These are phyloP conservation scores for Callionymus lyra DNA, from an alignment of 2,113 vertebrate genomes.

Conservation along the genomic window DNA sequence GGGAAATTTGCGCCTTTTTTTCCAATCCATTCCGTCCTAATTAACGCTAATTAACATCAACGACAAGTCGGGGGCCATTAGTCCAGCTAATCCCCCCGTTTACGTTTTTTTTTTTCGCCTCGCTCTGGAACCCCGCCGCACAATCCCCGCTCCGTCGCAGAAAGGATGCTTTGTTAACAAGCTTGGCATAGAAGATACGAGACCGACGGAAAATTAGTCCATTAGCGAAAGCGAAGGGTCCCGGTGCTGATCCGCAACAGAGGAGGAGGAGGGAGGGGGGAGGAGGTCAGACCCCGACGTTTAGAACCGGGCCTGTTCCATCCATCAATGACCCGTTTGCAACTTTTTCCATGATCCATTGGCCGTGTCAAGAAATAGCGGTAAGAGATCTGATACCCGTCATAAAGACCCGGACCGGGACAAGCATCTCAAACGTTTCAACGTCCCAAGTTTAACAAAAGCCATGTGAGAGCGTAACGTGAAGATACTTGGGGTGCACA, in stretches of 20 bases:
- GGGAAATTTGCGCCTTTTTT: too few species aligned
- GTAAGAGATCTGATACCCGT: conserved; percentile 29
- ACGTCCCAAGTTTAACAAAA: not conserved
- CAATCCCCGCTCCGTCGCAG: conserved; percentile 54
- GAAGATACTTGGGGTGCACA: conserved; percentile 3
- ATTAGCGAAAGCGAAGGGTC: conserved; percentile 50
- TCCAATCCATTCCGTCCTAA: too few species aligned
- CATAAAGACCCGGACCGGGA: conserved; percentile 27
- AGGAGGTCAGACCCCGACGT: conserved; percentile 33
- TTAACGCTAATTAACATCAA: conserved; percentile 74
- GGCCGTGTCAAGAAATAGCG: conserved; percentile 17
- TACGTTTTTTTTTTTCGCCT: conserved; percentile 55
- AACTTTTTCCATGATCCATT: conserved; percentile 36
- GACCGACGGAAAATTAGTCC: conserved; percentile 42
- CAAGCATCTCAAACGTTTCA: conserved; percentile 4
- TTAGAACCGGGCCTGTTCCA: conserved; percentile 39
- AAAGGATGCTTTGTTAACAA: conserved; percentile 62
- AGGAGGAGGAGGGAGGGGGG: conserved; percentile 12
- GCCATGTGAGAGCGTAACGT: conserved; percentile 1
- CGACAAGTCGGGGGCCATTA: conserved; percentile 65
- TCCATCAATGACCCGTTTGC: conserved; percentile 62
- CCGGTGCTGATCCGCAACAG: conserved; percentile 40
- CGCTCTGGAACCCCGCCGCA: conserved; percentile 62
- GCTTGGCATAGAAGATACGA: conserved; percentile 53
- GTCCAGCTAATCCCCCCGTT: conserved; percentile 69